Conservation (phyloP, 1,140 invertebrate species). For the Bilobella aurantiaca region DNA sequence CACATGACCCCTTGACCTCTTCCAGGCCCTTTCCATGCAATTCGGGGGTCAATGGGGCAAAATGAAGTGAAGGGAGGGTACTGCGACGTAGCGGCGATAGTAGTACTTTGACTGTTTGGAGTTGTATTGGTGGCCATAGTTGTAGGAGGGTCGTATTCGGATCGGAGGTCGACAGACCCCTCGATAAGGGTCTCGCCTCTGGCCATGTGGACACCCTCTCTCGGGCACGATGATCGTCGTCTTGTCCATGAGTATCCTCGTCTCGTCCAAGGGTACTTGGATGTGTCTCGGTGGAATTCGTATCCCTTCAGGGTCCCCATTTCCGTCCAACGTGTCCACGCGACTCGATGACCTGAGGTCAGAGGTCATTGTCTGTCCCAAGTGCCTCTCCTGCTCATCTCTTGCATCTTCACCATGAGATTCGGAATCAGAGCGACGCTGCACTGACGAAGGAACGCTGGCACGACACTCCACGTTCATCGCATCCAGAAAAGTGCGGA, state of each 20-base stretch:
- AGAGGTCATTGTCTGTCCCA: no score
- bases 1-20: no score
- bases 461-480: constrained; percentile 6
- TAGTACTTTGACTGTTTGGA: constrained; percentile 18
- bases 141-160: constrained; percentile 20
- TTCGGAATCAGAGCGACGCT: neutral
- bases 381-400: neutral
- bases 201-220: constrained; percentile 17
- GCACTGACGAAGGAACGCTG: neutral
- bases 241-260: constrained; percentile 20
- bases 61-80: constrained; percentile 33
- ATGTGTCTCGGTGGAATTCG: no score
- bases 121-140: constrained; percentile 6
- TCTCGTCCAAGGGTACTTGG: constrained; percentile 18
- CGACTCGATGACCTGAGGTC: no score
- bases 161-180: constrained; percentile 26
- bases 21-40: no score
- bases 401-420: neutral
- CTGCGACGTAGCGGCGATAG: constrained; percentile 26
- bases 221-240: constrained; percentile 32
- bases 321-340: constrained; percentile 3
- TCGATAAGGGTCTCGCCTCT: constrained; percentile 19
- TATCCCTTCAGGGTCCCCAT: no score
- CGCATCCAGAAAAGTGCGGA: constrained; percentile 22
- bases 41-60: constrained; percentile 17